Base-by-base conservation (phyloP, 1,140 invertebrate species). In the Tribolium madens region DNA sequence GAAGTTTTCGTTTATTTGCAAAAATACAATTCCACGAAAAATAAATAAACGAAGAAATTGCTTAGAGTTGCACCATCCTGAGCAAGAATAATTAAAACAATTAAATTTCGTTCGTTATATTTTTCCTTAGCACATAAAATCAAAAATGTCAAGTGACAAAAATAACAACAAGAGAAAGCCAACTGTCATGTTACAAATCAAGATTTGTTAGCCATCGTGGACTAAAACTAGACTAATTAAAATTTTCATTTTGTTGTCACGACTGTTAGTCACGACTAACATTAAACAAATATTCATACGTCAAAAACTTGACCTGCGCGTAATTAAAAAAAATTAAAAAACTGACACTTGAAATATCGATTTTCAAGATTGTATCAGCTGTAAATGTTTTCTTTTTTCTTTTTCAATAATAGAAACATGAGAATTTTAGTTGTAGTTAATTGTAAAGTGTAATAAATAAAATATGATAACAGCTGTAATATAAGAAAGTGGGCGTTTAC, bases 271-370 rank as follows among this genome's bases (percentile, higher is more conserved):
- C 57, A 64, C 57, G 57, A 64, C 12, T 26, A 13, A 33, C 26
- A 64, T 60, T 64, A 64, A 64, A 64, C 57, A 64, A 64, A 64
- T 33, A 33, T 64, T n/a, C 6, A 33, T 64, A 64, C 26, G 57
- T 64, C 57, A 64, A 64, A 64, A 57, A 13, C n/a, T 33, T 10
- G 57, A 64, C 13, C 57, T 10, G 9, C 4, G 10, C 17, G 12
- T 64, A 64, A 64, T 64, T 64, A 57, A 57, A 57, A 50, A 12
- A 17, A 50, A 57, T 4, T 14, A 52, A 52, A 47, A 47, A 47
- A 47, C 3, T 50, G 52, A 57, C 52, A 10, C 17, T 21, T 57
- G 52, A 57, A 57, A 21, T 57, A 57, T 57, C 17, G 18, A 21
- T 57, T 9, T 53, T 14, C 6, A 14, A 53, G 50, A 53, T 53